These are phyloP conservation scores for Hylaeus anthracinus DNA, from an alignment of 1,140 invertebrate species.

Conservation along the genomic window DNA sequence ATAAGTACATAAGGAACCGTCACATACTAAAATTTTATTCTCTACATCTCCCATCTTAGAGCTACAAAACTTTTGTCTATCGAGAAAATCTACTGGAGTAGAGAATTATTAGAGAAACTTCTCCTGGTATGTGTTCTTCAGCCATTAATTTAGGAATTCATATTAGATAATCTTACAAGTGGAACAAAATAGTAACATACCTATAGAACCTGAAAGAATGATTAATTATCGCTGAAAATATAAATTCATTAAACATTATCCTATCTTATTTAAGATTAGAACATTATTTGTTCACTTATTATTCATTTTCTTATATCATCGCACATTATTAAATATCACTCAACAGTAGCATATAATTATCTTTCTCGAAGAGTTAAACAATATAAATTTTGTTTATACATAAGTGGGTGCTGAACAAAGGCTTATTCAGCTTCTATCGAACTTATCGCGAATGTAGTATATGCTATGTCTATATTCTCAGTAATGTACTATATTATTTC, in stretches of 20 bases:
- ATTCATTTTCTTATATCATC: slow-evolving; percentile 56
- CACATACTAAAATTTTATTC: slow-evolving; percentile 77
- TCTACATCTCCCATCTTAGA: slow-evolving; percentile 70
- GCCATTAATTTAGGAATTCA: slow-evolving; percentile 66
- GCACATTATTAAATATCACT: slow-evolving; percentile 47
- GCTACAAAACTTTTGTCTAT: slow-evolving; percentile 65
- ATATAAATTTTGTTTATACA: slow-evolving; percentile 47
- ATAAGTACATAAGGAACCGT: slow-evolving; percentile 80
- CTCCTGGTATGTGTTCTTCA: slow-evolving; percentile 70
- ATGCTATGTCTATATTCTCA: slow-evolving; percentile 46
- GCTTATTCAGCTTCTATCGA: slow-evolving; percentile 39
- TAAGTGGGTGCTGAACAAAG: slow-evolving; percentile 44
- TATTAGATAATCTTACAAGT: slow-evolving; percentile 71
- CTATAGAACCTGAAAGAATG: slow-evolving; percentile 78
- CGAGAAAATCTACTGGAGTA: slow-evolving; percentile 69
- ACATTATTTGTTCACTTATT: slow-evolving; percentile 52
- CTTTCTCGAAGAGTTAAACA: slow-evolving; percentile 41
- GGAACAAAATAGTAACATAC: slow-evolving; percentile 81
- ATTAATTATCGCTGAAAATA: slow-evolving; percentile 76
- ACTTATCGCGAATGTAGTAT: slow-evolving; percentile 44
- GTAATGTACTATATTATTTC: slow-evolving; percentile 27
- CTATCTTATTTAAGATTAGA: slow-evolving; percentile 46
- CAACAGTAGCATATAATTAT: slow-evolving; percentile 41
- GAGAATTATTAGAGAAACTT: slow-evolving; percentile 69
- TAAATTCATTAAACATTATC: slow-evolving; percentile 65